Evolutionary conservation across 2,888 invertebrate genomes (phyloP).

Genomic region (Trimorus sp.): DNA sequence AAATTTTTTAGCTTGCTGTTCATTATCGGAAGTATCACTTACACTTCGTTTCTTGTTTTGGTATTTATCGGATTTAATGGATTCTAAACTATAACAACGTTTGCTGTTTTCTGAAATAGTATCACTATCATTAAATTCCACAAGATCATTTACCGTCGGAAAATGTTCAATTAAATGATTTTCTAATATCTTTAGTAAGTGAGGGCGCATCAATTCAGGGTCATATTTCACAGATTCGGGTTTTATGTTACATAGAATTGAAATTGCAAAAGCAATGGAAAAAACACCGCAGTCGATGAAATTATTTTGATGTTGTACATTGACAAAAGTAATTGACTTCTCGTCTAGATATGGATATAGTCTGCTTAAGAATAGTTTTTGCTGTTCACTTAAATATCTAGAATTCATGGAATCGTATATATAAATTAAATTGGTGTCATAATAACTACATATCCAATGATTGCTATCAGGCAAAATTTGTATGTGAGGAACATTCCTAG

Average conservation of each 20-base stretch:
- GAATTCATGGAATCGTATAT: conserved; percentile 7
- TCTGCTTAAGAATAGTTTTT: too few relatives aligned
- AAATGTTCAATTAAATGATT: neutral
- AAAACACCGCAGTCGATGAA: neutral
- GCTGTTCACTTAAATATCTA: neutral
- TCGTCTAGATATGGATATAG: neutral
- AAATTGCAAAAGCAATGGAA: conserved; percentile 26
- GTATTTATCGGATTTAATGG: too few relatives aligned
- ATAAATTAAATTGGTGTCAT: conserved; percentile 3
- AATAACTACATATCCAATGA: conserved; percentile 16
- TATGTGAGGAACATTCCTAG: neutral
- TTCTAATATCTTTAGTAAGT: conserved; percentile 27
- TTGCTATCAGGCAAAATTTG: conserved; percentile 13
- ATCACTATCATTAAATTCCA: too few relatives aligned
- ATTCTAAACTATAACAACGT: too few relatives aligned
- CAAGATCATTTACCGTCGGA: neutral
- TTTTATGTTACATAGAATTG: conserved; percentile 1
- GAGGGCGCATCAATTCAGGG: neutral
- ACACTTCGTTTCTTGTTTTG: too few relatives aligned
- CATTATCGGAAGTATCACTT: too few relatives aligned
- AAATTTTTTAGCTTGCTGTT: too few relatives aligned
- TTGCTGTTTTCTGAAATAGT: too few relatives aligned
- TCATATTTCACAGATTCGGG: conserved; percentile 9
- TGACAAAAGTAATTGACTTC: conserved; percentile 10
- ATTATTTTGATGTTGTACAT: conserved; percentile 16